phyloP scores from a whole-genome alignment of 1,140 invertebrate genomes.

The Choristoneura fumiferana region DNA sequence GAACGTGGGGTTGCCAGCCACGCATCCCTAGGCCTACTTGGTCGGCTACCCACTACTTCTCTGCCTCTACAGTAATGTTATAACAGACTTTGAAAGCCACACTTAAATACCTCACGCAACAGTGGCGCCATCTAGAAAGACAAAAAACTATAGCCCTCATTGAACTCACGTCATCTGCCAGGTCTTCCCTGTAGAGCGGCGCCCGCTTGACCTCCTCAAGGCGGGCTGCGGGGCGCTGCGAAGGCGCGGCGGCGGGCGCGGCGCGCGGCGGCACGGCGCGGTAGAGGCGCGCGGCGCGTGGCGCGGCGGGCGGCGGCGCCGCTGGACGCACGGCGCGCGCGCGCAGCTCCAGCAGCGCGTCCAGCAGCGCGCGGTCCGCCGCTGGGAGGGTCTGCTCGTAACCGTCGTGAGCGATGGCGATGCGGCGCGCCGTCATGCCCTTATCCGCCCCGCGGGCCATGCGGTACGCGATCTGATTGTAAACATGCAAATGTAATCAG shows the following conservation, averaged over 20 bases:
- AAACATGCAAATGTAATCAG: not conserved
- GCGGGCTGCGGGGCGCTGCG: constrained; percentile 90
- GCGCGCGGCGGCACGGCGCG: constrained; percentile 70
- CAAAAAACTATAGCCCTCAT: no score
- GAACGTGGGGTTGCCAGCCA: no score
- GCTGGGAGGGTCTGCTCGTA: constrained; percentile 86
- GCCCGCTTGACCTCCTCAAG: constrained; percentile 93
- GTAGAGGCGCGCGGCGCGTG: constrained; percentile 79
- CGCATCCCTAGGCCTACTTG: no score
- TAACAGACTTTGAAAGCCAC: no score
- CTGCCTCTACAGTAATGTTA: no score
- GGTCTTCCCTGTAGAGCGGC: constrained; percentile 88
- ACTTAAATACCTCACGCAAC: no score
- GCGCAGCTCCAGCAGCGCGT: constrained; percentile 84
- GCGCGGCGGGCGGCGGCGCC: constrained; percentile 68
- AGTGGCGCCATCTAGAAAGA: no score
- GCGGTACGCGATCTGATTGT: constrained; percentile 61
- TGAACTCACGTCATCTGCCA: constrained; percentile 85
- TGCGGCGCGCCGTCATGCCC: constrained; percentile 67
- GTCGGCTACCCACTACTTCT: no score
- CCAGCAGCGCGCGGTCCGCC: constrained; percentile 83
- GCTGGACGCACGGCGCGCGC: constrained; percentile 81
- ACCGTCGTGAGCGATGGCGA: constrained; percentile 91
- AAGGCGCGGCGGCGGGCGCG: constrained; percentile 87
- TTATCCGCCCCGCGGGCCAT: constrained; percentile 69